Evolutionary conservation across 2,888 invertebrate genomes (phyloP).

Genomic region (Epinotia brunnichana): DNA sequence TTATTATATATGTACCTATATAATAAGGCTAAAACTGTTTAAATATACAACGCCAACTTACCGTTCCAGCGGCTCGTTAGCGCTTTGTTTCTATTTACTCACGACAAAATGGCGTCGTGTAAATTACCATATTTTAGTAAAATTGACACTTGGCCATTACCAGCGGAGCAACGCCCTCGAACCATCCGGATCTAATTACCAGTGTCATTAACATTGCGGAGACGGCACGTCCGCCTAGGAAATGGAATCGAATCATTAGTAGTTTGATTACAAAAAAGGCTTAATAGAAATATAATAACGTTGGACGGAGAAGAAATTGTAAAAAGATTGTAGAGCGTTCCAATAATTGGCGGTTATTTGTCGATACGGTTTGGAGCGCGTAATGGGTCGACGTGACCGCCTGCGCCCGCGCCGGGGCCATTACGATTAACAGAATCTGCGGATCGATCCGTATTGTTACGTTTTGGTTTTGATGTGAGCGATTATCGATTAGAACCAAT

Average conservation of each 20-base stretch:
- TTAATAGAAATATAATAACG: conserved; percentile 85
- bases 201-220: conserved; percentile 81
- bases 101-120: conserved; percentile 65
- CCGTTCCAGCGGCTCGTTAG: conserved; percentile 48
- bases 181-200: conserved; percentile 84
- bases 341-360: conserved; percentile 84
- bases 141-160: conserved; percentile 79
- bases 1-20: not conserved
- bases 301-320: conserved; percentile 81
- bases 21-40: not conserved
- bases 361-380: conserved; percentile 83
- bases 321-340: conserved; percentile 84
- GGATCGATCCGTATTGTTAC: conserved; percentile 54
- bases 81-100: conserved; percentile 51
- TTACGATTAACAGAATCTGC: conserved; percentile 71
- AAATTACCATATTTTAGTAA: conserved; percentile 81
- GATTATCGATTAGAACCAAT: conserved; percentile 32
- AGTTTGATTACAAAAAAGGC: conserved; percentile 84
- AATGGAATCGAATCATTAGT: conserved; percentile 85
- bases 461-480: conserved; percentile 28
- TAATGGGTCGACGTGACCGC: conserved; percentile 82
- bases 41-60: not conserved
- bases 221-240: conserved; percentile 83
- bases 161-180: conserved; percentile 77
- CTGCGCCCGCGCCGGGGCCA: conserved; percentile 55